Conservation (phyloP, 2,113 vertebrate genomes). For the Antechinus stuartii region DNA sequence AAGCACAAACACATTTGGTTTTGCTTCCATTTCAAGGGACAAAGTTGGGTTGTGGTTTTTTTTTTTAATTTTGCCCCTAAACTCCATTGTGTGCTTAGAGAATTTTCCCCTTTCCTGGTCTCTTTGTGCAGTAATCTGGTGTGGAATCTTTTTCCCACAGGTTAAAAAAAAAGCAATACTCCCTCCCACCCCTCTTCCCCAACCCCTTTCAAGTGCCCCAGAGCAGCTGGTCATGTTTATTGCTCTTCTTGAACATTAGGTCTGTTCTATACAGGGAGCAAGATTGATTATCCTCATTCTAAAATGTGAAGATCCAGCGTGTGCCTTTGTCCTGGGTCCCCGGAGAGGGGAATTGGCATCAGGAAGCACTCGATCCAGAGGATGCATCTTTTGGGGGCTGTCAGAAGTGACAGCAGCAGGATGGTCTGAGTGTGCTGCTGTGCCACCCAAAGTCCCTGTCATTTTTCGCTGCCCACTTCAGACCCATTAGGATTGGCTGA, state of each 20-base stretch:
- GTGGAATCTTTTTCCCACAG: constrained; percentile 61
- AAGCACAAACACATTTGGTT: constrained; percentile 43
- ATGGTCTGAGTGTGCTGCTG: background rate
- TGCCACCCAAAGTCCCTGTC: background rate
- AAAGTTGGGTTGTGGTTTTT: background rate
- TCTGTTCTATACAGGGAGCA: constrained; percentile 51
- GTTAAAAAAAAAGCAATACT: constrained; percentile 9
- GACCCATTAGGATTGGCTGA: constrained; percentile 7
- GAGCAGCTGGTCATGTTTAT: constrained; percentile 71
- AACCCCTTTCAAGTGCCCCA: constrained; percentile 29
- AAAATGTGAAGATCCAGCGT: constrained; percentile 48
- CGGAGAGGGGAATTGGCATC: constrained; percentile 33
- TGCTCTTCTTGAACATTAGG: constrained; percentile 47
- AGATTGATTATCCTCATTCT: constrained; percentile 70
- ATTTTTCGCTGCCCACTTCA: background rate
- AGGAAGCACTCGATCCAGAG: background rate
- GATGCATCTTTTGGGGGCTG: background rate
- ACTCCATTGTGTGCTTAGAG: background rate
- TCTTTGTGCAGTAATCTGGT: constrained; percentile 52
- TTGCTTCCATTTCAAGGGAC: constrained; percentile 9
- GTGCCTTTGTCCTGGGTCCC: constrained; percentile 56
- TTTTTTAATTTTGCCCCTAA: background rate
- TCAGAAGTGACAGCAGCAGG: constrained; percentile 11
- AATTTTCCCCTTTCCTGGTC: background rate
- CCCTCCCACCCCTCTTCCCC: background rate